phyloP scores from a whole-genome alignment of 2,797 vertebrate species.

The Thalassophryne amazonica region DNA sequence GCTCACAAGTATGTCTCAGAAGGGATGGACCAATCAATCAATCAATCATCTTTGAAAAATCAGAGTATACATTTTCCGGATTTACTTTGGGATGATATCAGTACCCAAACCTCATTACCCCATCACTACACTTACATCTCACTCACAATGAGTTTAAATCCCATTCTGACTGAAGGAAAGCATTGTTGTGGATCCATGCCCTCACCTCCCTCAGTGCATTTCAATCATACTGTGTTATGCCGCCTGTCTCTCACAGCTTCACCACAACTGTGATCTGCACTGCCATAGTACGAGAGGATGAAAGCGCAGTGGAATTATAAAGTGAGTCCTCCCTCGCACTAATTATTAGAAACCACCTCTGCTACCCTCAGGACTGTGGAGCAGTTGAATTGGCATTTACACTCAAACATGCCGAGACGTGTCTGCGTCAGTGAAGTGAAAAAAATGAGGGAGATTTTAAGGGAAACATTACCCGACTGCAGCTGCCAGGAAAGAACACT shows the following conservation, averaged over 20 bases:
- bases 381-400: slow-evolving; percentile 17
- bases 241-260: neutral
- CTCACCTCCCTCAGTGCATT: neutral
- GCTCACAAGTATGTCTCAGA: too few species aligned
- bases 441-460: neutral
- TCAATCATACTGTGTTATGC: neutral
- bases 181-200: neutral
- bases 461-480: neutral
- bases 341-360: slow-evolving; percentile 19
- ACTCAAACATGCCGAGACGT: slow-evolving; percentile 38
- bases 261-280: neutral
- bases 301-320: slow-evolving; percentile 10
- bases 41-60: too few species aligned
- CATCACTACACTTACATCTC: too few species aligned
- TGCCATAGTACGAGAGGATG: neutral
- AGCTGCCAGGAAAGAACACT: slow-evolving; percentile 6
- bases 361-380: slow-evolving; percentile 21
- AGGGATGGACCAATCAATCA: too few species aligned
- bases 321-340: neutral
- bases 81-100: too few species aligned
- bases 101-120: too few species aligned
- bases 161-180: neutral
- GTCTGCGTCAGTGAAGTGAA: neutral
- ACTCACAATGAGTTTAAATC: too few species aligned
- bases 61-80: too few species aligned